phyloP scores from a whole-genome alignment of 2,888 invertebrate species.

The Euspilapteryx auroguttella region DNA sequence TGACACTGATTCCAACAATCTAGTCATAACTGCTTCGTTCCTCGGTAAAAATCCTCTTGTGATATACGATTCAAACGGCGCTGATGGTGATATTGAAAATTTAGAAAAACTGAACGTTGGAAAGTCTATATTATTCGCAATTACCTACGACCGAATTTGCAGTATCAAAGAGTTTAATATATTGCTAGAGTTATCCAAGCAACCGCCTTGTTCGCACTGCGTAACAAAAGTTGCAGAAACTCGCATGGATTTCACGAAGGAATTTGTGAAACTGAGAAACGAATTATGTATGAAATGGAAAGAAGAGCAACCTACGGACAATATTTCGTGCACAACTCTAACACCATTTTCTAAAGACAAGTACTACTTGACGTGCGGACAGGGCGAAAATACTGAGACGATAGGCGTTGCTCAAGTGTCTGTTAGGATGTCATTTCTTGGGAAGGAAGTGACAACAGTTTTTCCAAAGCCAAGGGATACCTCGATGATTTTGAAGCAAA shows the following conservation, averaged over 20 bases:
- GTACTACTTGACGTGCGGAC: conserved; percentile 36
- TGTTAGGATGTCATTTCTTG: conserved; percentile 43
- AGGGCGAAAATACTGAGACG: conserved; percentile 23
- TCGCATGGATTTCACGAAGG: conserved; percentile 33
- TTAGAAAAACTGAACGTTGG: conserved; percentile 37
- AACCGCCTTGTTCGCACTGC: conserved; percentile 41
- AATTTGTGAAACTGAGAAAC: conserved; percentile 28
- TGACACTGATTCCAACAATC: conserved; percentile 38
- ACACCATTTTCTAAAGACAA: conserved; percentile 37
- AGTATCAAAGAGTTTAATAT: conserved; percentile 33
- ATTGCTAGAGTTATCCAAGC: conserved; percentile 29
- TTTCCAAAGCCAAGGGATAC: conserved; percentile 32
- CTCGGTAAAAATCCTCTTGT: conserved; percentile 39
- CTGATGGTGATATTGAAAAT: conserved; percentile 34
- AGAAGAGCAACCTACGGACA: conserved; percentile 34
- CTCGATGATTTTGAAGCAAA: conserved; percentile 29
- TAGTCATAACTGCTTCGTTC: conserved; percentile 39
- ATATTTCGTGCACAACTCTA: conserved; percentile 40
- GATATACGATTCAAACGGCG: conserved; percentile 29
- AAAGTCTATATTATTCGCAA: conserved; percentile 44
- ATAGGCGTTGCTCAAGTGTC: conserved; percentile 45
- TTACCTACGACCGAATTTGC: conserved; percentile 52
- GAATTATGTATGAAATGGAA: conserved; percentile 41
- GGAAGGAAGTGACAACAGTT: conserved; percentile 48
- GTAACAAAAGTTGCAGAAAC: conserved; percentile 40